Evolutionary conservation across 2,797 vertebrate genomes (phyloP), one percentile per base, ranked within the genome.

Genomic region (Myripristis murdjan): DNA sequence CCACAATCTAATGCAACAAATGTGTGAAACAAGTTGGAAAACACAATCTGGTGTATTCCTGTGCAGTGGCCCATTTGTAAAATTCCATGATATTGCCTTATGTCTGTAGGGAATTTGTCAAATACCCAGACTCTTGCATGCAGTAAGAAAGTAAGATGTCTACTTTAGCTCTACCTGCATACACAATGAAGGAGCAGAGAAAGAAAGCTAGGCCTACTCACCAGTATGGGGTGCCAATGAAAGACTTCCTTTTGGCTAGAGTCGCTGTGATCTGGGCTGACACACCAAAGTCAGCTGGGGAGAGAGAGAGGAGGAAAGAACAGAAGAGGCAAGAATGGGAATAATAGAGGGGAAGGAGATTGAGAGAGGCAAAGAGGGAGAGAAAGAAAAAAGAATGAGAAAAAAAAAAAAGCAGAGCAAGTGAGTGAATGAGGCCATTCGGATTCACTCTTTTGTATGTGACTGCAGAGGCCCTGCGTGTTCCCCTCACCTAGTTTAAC

Each of bases 211-310:
- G n/a, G 64, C 73, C 53, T 63, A 68, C 87, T 97, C 94, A 99
- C 98, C 98, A 99, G 91, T 99, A 99, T 11, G 98, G 98, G 1
- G 98, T 99, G 90, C 98, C 98, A 89, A 99, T 99, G 91, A 99
- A 99, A 5, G 98, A 99, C 91, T 98, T 99, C 93, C 98, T 95
- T 92, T 99, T 99, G 71, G 98, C 98, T 74, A 99, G 95, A 47
- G 98, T 99, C 43, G 97, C 97, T 77, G 98, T 98, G 93, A 99
- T 99, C 93, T 99, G 98, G 53, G 98, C 97, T 54, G 98, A 99
- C 11, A 99, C 98, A 53, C 98, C 98, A 89, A 99, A 99, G 91
- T 99, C 98, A 86, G 98, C 98, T 99, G 8, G 1, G 54, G 35
- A 47, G 11, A 24, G 3, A n/a, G 44, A 58, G 4, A 28, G 5